phyloP scores from a whole-genome alignment of 2,113 vertebrate species.

The Synchiropus splendidus region DNA sequence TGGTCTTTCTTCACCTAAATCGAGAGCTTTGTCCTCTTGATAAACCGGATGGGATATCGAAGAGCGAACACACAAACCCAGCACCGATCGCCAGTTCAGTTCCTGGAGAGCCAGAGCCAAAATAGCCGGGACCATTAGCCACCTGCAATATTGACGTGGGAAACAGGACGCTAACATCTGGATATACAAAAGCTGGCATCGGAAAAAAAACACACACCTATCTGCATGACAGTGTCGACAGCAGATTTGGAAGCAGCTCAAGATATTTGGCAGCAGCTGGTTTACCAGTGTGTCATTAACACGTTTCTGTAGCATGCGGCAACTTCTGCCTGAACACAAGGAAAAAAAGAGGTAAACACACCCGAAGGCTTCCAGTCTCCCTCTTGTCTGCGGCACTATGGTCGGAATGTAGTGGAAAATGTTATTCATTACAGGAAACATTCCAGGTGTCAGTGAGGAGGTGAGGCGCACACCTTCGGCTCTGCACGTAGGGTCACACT shows the following conservation, averaged over 20 bases:
- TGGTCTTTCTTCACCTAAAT: too few relatives aligned
- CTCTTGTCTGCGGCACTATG: slow-evolving; percentile 8
- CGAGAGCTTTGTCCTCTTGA: too few relatives aligned
- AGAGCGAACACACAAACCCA: too few relatives aligned
- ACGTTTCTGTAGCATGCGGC: slow-evolving; percentile 12
- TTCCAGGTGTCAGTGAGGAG: slow-evolving; percentile 46
- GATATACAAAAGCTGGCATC: background rate
- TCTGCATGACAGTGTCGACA: background rate
- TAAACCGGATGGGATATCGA: too few relatives aligned
- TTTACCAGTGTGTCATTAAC: slow-evolving; percentile 33
- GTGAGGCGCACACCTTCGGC: background rate
- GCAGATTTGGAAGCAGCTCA: too few relatives aligned
- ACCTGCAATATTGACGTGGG: background rate
- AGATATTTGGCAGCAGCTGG: slow-evolving; percentile 28
- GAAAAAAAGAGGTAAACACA: slow-evolving; percentile 20
- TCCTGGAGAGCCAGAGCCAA: too few relatives aligned
- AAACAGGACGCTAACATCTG: background rate
- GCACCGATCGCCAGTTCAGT: too few relatives aligned
- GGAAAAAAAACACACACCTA: background rate
- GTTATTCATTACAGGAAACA: slow-evolving; percentile 48
- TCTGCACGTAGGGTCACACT: too few relatives aligned
- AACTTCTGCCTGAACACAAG: slow-evolving; percentile 2
- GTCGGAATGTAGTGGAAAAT: slow-evolving; percentile 49
- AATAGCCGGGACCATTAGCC: too few relatives aligned
- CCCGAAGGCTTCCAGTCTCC: slow-evolving; percentile 8